Conservation (phyloP, 2,888 invertebrate species). For the Melanotus villosus region DNA sequence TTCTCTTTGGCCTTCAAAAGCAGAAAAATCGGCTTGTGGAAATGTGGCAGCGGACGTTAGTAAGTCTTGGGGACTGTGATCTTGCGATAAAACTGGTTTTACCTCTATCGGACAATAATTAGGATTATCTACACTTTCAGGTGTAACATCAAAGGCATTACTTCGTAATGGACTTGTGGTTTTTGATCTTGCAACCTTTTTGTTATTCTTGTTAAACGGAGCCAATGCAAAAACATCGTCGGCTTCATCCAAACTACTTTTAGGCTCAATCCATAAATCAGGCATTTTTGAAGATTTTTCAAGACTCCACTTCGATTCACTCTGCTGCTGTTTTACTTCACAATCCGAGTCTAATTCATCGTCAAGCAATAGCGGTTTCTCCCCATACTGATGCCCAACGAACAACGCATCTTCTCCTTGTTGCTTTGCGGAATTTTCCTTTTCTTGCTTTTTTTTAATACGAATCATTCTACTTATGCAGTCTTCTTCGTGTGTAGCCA, state of each 20-base stretch:
- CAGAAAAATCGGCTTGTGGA: constrained; percentile 2
- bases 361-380: constrained; percentile 81
- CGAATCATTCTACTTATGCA: constrained; percentile 70
- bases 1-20: constrained; percentile 11
- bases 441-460: constrained; percentile 69
- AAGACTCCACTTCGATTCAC: constrained; percentile 56
- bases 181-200: constrained; percentile 39
- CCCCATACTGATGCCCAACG: constrained; percentile 83
- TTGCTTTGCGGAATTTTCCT: constrained; percentile 59
- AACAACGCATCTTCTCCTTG: constrained; percentile 73
- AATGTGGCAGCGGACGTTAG: not conserved
- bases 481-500: constrained; percentile 76
- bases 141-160: constrained; percentile 5
- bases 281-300: constrained; percentile 52
- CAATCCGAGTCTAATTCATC: constrained; percentile 81
- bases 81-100: not conserved
- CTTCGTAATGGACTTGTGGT: not conserved
- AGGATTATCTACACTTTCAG: constrained; percentile 35
- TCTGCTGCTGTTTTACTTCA: constrained; percentile 61
- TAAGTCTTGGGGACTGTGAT: constrained; percentile 1
- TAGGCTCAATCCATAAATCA: constrained; percentile 63
- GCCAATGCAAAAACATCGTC: constrained; percentile 80
- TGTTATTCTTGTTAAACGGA: constrained; percentile 71
- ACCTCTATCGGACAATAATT: constrained; percentile 36
- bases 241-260: constrained; percentile 66